These are phyloP conservation scores for Atta cephalotes DNA, from an alignment of 1,140 invertebrate species.

Conservation along the genomic window DNA sequence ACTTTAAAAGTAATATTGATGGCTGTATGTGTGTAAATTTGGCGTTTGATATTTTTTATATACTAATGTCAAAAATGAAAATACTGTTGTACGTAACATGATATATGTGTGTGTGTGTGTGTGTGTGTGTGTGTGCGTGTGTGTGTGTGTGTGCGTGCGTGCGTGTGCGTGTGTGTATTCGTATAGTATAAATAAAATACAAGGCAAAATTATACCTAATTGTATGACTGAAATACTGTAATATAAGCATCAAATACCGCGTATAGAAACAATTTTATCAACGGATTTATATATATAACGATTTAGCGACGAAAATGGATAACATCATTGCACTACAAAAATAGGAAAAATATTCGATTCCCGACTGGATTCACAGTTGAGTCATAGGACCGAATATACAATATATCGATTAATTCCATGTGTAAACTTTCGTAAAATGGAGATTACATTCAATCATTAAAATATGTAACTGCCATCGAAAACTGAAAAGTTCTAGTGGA, in stretches of 20 bases:
- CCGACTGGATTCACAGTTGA: neutral
- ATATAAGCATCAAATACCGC: conserved; percentile 26
- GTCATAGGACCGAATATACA: conserved; percentile 19
- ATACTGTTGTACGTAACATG: neutral
- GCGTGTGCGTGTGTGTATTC: neutral
- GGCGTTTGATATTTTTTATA: neutral
- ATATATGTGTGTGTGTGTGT: neutral
- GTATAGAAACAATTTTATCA: neutral
- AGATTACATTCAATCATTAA: conserved; percentile 27
- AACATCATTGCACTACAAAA: conserved; percentile 7
- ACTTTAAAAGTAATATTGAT: neutral
- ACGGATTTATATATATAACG: conserved; percentile 6
- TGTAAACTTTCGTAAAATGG: conserved; percentile 5
- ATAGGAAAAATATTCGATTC: conserved; percentile 5
- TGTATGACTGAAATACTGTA: neutral
- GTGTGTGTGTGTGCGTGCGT: neutral
- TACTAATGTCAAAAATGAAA: conserved; percentile 36
- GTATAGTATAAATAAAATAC: conserved; percentile 4
- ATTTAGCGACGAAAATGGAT: conserved; percentile 4
- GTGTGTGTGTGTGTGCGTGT: neutral
- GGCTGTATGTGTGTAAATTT: neutral
- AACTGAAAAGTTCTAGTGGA: conserved; percentile 31
- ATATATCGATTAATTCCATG: conserved; percentile 43
- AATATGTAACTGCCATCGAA: conserved; percentile 31
- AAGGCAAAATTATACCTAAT: conserved; percentile 24